A percentile compares a stretch with the other conserved stretches of the same genome.
phyloP scores from a whole-genome alignment of 1,140 invertebrate genomes.

The Semibalanus balanoides region DNA sequence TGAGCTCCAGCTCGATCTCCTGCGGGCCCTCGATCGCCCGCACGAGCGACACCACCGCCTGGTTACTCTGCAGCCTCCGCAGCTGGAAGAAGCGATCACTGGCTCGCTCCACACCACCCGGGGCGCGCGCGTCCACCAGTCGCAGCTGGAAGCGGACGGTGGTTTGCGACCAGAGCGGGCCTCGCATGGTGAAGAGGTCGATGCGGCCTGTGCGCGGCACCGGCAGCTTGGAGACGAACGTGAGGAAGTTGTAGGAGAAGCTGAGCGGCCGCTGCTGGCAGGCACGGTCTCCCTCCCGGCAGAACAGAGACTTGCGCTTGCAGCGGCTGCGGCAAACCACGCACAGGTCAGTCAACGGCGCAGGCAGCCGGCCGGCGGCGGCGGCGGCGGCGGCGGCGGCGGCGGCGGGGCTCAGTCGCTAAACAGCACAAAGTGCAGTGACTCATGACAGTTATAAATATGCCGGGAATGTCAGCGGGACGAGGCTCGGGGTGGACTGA shows the following conservation, averaged over 20 bases:
- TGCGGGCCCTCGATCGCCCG: conserved; percentile 64
- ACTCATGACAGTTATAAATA: too few relatives aligned
- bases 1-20: conserved; percentile 69
- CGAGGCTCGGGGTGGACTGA: too few relatives aligned
- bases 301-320: conserved; percentile 48
- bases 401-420: too few relatives aligned
- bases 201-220: conserved; percentile 49
- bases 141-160: conserved; percentile 59
- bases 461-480: too few relatives aligned
- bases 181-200: conserved; percentile 74
- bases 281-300: conserved; percentile 46
- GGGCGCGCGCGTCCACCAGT: conserved; percentile 45
- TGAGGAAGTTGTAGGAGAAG: conserved; percentile 81
- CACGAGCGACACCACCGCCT: conserved; percentile 56
- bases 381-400: too few relatives aligned
- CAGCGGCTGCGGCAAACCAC: conserved; percentile 54
- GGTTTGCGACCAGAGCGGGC: conserved; percentile 49
- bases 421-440: too few relatives aligned
- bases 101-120: conserved; percentile 41
- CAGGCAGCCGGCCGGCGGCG: background rate
- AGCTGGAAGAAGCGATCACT: conserved; percentile 51
- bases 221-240: conserved; percentile 66
- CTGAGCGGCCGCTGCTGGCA: conserved; percentile 63
- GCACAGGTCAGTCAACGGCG: conserved; percentile 8
- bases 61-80: conserved; percentile 35